A percentile compares a stretch with the other conserved stretches of the same genome.
phyloP scores from a whole-genome alignment of 2,797 vertebrate genomes.

The Sebastolobus altivelis region DNA sequence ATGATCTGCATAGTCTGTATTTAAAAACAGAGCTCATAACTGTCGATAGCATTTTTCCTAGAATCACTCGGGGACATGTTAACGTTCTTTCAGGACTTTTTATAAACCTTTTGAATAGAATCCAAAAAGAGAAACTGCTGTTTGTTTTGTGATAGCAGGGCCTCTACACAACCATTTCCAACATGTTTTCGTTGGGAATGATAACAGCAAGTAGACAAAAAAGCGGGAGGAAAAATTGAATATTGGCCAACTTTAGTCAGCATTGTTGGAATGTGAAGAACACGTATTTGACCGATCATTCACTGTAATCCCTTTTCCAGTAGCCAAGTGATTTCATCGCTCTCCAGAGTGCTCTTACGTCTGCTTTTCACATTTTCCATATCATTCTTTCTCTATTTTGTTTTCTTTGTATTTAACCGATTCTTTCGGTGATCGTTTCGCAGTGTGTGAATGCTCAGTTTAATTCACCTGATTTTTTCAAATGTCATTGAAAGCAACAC shows the following conservation, averaged over 20 bases:
- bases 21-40: slow-evolving; percentile 24
- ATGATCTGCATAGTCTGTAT: background rate
- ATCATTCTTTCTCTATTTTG: slow-evolving; percentile 3
- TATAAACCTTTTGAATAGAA: slow-evolving; percentile 14
- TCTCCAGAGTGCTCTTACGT: slow-evolving; percentile 19
- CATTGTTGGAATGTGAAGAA: background rate
- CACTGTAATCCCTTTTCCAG: slow-evolving; percentile 24
- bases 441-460: background rate
- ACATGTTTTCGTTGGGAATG: background rate
- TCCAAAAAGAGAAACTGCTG: slow-evolving; percentile 30
- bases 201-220: background rate
- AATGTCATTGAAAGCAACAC: background rate
- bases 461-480: background rate
- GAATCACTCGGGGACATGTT: slow-evolving; percentile 32
- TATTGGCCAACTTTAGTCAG: background rate
- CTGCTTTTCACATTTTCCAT: slow-evolving; percentile 6
- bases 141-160: slow-evolving; percentile 19
- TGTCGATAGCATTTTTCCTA: slow-evolving; percentile 22
- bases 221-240: background rate
- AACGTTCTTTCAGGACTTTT: slow-evolving; percentile 30
- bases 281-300: slow-evolving; percentile 35
- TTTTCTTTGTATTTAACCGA: background rate
- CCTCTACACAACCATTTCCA: slow-evolving; percentile 2
- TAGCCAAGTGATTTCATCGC: slow-evolving; percentile 4
- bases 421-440: background rate